Evolutionary conservation across 2,797 vertebrate genomes (phyloP).

Genomic region (Tenualosa ilisha): DNA sequence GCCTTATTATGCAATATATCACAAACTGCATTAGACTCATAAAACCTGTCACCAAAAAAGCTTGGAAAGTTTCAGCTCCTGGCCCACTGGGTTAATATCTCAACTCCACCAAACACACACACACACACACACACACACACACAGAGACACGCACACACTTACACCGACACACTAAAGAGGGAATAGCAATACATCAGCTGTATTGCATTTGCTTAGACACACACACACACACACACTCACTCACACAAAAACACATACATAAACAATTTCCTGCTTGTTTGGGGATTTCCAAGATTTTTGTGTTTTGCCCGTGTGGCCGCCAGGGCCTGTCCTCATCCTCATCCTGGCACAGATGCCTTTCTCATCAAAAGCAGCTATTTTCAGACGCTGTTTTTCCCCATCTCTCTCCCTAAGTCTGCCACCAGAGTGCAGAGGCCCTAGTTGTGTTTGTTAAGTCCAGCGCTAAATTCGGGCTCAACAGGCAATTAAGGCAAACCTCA

Average conservation of each 20-base stretch:
- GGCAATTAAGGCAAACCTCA: constrained; percentile 44
- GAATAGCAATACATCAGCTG: constrained; percentile 66
- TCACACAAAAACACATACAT: background rate
- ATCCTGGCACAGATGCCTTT: constrained; percentile 56
- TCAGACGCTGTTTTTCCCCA: background rate
- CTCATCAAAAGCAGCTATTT: constrained; percentile 44
- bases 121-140: background rate
- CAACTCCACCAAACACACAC: constrained; percentile 26
- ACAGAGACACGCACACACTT: constrained; percentile 28
- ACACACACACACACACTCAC: constrained; percentile 8
- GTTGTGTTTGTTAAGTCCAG: constrained; percentile 52
- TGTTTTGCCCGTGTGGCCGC: constrained; percentile 48
- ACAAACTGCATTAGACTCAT: constrained; percentile 82
- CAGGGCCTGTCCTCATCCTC: constrained; percentile 51
- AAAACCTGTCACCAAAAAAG: constrained; percentile 82
- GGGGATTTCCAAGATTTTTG: constrained; percentile 56
- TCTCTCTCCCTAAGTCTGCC: background rate
- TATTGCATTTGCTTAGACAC: constrained; percentile 53
- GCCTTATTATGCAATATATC: constrained; percentile 86
- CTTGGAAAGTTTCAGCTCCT: constrained; percentile 74
- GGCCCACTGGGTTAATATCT: constrained; percentile 75
- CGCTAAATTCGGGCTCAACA: constrained; percentile 47
- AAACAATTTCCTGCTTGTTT: constrained; percentile 63
- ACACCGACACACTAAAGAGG: constrained; percentile 56
- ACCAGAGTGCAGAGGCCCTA: constrained; percentile 17